These are phyloP conservation scores for Trichogramma evanescens DNA, from an alignment of 2,888 invertebrate genomes.

Conservation along the genomic window DNA sequence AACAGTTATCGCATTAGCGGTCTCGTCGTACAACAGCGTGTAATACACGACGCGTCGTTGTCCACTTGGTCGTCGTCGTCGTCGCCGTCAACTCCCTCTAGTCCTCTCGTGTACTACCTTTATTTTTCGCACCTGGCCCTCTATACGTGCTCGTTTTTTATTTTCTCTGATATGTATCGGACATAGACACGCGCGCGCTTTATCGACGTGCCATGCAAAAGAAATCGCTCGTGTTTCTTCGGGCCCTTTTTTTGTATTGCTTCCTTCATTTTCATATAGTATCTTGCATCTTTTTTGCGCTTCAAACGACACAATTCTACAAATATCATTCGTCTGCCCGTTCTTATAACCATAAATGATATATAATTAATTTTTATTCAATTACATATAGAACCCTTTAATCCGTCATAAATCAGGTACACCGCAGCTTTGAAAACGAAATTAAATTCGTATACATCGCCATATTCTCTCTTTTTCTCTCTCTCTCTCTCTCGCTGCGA, in stretches of 20 bases:
- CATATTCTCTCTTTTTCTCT: no score
- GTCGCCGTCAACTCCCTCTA: constrained; percentile 22
- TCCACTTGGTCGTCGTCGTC: constrained; percentile 24
- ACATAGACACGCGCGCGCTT: constrained; percentile 7
- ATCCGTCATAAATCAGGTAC: no score
- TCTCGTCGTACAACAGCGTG: constrained; percentile 5
- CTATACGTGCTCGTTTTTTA: neutral
- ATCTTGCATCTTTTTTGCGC: no score
- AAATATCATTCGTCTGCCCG: no score
- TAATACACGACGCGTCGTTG: constrained; percentile 21
- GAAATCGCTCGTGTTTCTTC: constrained; percentile 2
- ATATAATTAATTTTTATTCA: no score
- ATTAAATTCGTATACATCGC: constrained; percentile 3
- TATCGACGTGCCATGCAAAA: constrained; percentile 20
- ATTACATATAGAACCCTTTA: no score
- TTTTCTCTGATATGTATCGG: constrained; percentile 7
- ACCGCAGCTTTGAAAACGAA: constrained; percentile 1
- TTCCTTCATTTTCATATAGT: neutral
- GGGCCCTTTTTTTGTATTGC: neutral
- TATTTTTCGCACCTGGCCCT: constrained; percentile 24
- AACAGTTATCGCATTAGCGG: constrained; percentile 36
- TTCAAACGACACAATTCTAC: no score
- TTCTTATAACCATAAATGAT: no score
- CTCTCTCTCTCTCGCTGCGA: no score
- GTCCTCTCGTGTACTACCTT: constrained; percentile 17